Conservation (phyloP, 2,888 invertebrate genomes). For the Chorisops tibialis region DNA sequence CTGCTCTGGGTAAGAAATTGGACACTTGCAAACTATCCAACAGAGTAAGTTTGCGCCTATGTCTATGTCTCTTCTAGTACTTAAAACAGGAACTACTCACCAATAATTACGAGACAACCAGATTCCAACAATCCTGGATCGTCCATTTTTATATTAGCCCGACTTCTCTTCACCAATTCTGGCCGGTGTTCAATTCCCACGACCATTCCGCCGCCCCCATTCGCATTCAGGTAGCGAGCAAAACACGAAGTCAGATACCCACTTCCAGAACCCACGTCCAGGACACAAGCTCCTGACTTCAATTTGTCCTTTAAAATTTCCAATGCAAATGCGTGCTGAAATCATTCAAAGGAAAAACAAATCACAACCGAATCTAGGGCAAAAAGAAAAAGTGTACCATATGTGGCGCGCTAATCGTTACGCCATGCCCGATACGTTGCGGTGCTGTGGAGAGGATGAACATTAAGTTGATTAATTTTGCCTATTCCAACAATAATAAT, state of each 20-base stretch:
- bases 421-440: slow-evolving; percentile 90
- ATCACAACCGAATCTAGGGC: slow-evolving; percentile 23
- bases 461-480: too few relatives aligned
- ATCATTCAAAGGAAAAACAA: slow-evolving; percentile 16
- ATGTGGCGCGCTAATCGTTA: slow-evolving; percentile 94
- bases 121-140: slow-evolving; percentile 66
- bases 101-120: slow-evolving; percentile 67
- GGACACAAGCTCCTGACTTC: slow-evolving; percentile 68
- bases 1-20: too few relatives aligned
- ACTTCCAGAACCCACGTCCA: slow-evolving; percentile 93
- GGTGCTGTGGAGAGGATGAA: too few relatives aligned
- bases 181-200: slow-evolving; percentile 91
- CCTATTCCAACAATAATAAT: slow-evolving; percentile 93
- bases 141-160: slow-evolving; percentile 71
- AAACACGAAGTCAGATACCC: slow-evolving; percentile 92
- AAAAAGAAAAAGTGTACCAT: slow-evolving; percentile 63
- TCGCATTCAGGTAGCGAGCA: slow-evolving; percentile 71
- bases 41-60: too few relatives aligned
- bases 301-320: slow-evolving; percentile 79
- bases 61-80: too few relatives aligned
- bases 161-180: slow-evolving; percentile 72
- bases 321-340: slow-evolving; percentile 85
- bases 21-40: too few relatives aligned
- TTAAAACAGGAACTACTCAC: slow-evolving; percentile 54
- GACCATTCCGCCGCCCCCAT: slow-evolving; percentile 55